Base-by-base conservation (phyloP, 2,888 invertebrate genomes). In the Eumacrocentrus americanus region DNA sequence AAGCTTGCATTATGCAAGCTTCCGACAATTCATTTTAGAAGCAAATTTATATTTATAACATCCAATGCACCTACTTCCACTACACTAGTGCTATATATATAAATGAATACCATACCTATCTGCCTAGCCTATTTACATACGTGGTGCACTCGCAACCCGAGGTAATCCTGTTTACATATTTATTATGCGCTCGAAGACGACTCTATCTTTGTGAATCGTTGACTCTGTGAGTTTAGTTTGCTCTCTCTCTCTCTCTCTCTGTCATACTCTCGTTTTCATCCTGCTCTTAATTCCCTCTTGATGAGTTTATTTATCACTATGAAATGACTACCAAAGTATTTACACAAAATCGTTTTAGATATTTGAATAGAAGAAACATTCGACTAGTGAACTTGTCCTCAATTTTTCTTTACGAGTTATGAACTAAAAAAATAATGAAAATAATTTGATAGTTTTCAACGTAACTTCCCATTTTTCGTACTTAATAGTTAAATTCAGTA, bases 151-250 rank as follows among this genome's bases (percentile, higher is more conserved):
- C 55, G 40, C 48, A 61, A 52, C 40, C 58, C 48, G 57, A 48
- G 59, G 64, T 66, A 67, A 67, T 66, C 62, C 64, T 62, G 64
- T 67, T 67, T 66, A 67, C 67, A 67, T 67, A 67, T 67, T 67
- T 67, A 67, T 66, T 63, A 63, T 64, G 52, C 63, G 57, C 58
- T 64, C 35, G 58, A 62, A 63, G 57, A 61, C 58, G 44, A 48
- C 48, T 54, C 11, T 3, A 29, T 37, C 34, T 46, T 23, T 14
- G 34, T 6, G 46, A 23, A 6, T 55, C 44, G 46, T 44, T 34
- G 12, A 55, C 25, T 46, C 35, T n/a, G 35, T 54, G 44, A 44
- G 29, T 29, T 54, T 54, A 4, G 20, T 37, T 4, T 23, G 11
- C 20, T 29, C 12, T 34, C 5, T 29, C 25, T 20, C 20, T 44